Evolutionary conservation across 2,113 vertebrate species (phyloP).

Genomic region (Sterrhoptilus dennistouni): DNA sequence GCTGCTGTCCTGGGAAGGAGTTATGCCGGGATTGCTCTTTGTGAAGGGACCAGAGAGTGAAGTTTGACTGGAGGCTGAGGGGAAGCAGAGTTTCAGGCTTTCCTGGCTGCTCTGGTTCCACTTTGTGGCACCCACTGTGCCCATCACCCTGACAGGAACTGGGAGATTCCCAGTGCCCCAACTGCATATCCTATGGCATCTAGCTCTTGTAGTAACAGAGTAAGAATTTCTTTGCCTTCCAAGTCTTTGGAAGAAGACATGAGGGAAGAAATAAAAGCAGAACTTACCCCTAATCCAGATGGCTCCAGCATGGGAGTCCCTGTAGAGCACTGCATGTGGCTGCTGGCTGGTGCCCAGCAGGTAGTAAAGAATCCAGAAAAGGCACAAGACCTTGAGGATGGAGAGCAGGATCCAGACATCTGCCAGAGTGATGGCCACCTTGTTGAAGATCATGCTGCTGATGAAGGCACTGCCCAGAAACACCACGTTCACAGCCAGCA

Average conservation of each 20-base stretch:
- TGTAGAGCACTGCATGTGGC: constrained; percentile 62
- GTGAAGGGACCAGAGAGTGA: not conserved
- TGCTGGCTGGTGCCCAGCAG: constrained; percentile 67
- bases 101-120: not conserved
- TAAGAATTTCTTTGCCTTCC: not conserved
- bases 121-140: not conserved
- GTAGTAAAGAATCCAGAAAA: constrained; percentile 84
- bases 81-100: not conserved
- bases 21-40: not conserved
- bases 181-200: not conserved
- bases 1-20: not conserved
- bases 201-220: not conserved
- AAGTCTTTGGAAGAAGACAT: not conserved
- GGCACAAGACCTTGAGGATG: constrained; percentile 76
- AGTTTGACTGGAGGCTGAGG: not conserved
- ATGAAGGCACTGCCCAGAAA: constrained; percentile 86
- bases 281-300: constrained; percentile 78
- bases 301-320: constrained; percentile 82
- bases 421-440: constrained; percentile 61
- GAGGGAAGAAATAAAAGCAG: not conserved
- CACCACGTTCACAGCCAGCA: constrained; percentile 86
- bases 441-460: constrained; percentile 80
- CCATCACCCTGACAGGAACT: not conserved
- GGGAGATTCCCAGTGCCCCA: not conserved
- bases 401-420: constrained; percentile 81